A percentile compares a stretch with the other conserved stretches of the same genome.
These are phyloP conservation scores for Phrynocephalus versicolor DNA, from an alignment of 2,113 vertebrate species.

Conservation along the genomic window DNA sequence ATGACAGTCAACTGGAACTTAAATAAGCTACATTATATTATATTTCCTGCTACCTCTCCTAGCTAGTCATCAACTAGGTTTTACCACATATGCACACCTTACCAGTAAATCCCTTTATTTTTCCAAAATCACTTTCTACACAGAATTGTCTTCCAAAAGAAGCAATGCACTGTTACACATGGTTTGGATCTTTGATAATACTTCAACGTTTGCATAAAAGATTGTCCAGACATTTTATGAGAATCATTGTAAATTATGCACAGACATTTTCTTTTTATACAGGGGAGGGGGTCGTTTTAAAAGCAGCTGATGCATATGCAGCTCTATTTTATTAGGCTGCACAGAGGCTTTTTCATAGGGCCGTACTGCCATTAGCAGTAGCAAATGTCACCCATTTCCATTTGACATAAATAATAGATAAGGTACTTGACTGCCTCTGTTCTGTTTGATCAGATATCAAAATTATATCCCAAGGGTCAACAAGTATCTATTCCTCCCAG, in stretches of 20 bases:
- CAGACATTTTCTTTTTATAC: background rate
- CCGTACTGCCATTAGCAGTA: conserved; percentile 4
- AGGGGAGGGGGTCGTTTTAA: background rate
- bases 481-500: background rate
- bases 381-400: background rate
- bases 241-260: background rate
- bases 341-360: background rate
- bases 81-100: background rate
- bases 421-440: conserved; percentile 10
- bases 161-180: background rate
- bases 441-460: conserved; percentile 28
- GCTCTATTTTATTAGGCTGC: background rate
- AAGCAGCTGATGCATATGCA: background rate
- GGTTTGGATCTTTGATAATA: background rate
- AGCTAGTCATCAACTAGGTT: conserved; percentile 20
- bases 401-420: conserved; percentile 28
- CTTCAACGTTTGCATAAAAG: background rate
- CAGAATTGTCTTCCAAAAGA: background rate
- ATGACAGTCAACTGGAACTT: conserved; percentile 44
- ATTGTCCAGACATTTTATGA: background rate
- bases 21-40: conserved; percentile 33
- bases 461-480: conserved; percentile 16
- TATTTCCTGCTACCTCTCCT: conserved; percentile 19
- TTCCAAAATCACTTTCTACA: background rate
- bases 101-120: background rate